These are phyloP conservation scores for Aradophagus sp. DNA, from an alignment of 1,140 invertebrate species.

Conservation along the genomic window DNA sequence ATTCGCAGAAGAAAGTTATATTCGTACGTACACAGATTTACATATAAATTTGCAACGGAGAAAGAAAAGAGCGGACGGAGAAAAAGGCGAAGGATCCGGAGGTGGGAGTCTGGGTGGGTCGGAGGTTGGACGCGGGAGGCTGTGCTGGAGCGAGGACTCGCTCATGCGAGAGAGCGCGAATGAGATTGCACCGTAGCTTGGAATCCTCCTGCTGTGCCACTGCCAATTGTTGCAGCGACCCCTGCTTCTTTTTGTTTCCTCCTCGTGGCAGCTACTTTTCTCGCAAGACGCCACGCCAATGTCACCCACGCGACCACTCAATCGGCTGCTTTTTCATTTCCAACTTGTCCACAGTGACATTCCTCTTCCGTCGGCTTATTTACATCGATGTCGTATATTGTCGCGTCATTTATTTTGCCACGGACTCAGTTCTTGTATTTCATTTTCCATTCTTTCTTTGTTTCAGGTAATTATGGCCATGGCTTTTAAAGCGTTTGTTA, in stretches of 20 bases:
- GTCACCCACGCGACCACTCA: conserved; percentile 53
- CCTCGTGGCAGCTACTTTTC: conserved; percentile 61
- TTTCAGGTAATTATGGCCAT: conserved; percentile 45
- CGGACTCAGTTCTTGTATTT: too few relatives aligned
- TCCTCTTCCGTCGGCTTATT: conserved; percentile 25
- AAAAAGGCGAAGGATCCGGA: conserved; percentile 30
- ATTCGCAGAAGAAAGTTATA: conserved; percentile 48
- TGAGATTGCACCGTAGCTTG: conserved; percentile 64
- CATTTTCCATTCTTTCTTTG: too few relatives aligned
- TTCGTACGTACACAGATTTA: conserved; percentile 49
- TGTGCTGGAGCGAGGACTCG: conserved; percentile 42
- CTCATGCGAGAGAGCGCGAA: conserved; percentile 68
- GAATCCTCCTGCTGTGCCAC: conserved; percentile 53
- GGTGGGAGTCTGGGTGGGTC: conserved; percentile 15
- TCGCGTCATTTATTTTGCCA: conserved; percentile 8
- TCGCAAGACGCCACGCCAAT: conserved; percentile 38
- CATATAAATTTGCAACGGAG: conserved; percentile 48
- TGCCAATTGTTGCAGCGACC: conserved; percentile 63
- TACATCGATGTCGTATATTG: conserved; percentile 22
- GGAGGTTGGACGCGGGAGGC: conserved; percentile 17
- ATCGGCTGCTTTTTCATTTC: conserved; percentile 27
- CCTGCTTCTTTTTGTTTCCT: conserved; percentile 63
- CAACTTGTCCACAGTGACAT: not conserved
- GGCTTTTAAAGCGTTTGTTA: too few relatives aligned
- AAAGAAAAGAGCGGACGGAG: conserved; percentile 28